Evolutionary conservation across 2,797 vertebrate species (phyloP).

Genomic region (Tympanoctomys barrerae): DNA sequence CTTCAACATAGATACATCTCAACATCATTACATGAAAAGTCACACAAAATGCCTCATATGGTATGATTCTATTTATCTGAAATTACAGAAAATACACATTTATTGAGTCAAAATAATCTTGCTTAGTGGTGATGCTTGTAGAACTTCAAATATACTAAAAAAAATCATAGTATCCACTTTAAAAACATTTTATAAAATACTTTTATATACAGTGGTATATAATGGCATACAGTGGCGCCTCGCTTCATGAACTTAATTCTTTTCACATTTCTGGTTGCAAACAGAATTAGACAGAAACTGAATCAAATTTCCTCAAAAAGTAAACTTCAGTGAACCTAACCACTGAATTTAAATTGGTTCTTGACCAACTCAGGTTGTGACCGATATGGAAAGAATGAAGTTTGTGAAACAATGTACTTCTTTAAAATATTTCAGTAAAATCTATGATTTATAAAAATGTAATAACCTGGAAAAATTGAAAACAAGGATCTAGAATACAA

Average conservation of each 20-base stretch:
- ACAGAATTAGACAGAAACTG: neutral
- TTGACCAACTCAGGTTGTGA: neutral
- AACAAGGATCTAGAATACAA: neutral
- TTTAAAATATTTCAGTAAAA: conserved; percentile 37
- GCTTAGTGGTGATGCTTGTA: neutral
- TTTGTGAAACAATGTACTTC: neutral
- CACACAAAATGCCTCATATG: neutral
- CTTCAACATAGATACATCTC: neutral
- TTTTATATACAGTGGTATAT: too few species aligned
- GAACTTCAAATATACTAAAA: conserved; percentile 35
- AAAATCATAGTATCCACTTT: neutral
- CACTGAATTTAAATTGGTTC: neutral
- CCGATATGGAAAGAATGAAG: neutral
- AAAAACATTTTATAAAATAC: neutral
- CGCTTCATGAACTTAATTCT: neutral
- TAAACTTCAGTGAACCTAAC: neutral
- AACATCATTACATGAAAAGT: neutral
- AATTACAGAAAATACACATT: neutral
- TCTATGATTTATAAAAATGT: neutral
- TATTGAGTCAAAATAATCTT: neutral
- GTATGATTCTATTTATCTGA: neutral
- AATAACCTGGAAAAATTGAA: conserved; percentile 7
- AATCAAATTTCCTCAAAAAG: neutral
- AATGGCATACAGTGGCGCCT: neutral
- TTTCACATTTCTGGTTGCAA: neutral